These are phyloP conservation scores for Acrossocheilus fasciatus DNA, from an alignment of 2,797 vertebrate species.

Conservation along the genomic window DNA sequence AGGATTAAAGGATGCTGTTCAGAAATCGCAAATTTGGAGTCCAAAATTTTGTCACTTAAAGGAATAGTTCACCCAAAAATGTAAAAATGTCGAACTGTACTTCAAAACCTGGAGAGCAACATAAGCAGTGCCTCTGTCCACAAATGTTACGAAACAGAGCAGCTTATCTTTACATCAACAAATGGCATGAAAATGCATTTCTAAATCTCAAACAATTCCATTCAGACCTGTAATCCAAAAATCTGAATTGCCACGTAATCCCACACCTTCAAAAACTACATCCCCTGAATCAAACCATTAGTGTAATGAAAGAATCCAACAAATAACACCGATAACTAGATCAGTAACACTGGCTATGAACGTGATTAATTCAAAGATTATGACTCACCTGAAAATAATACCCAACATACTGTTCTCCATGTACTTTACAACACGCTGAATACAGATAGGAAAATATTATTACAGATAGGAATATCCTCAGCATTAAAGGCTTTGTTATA, in stretches of 20 bases:
- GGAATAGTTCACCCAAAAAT: background rate
- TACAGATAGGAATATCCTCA: background rate
- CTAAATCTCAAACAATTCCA: slow-evolving; percentile 66
- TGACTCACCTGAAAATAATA: slow-evolving; percentile 15
- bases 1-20: background rate
- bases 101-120: slow-evolving; percentile 20
- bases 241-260: slow-evolving; percentile 68
- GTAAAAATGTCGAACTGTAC: slow-evolving; percentile 1
- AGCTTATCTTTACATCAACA: slow-evolving; percentile 70
- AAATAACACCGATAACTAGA: slow-evolving; percentile 53
- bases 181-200: slow-evolving; percentile 62
- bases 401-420: background rate
- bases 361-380: slow-evolving; percentile 22
- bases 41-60: background rate
- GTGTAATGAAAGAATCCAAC: slow-evolving; percentile 64
- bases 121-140: slow-evolving; percentile 51
- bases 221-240: slow-evolving; percentile 67
- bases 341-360: slow-evolving; percentile 49
- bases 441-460: background rate
- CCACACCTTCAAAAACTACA: slow-evolving; percentile 59
- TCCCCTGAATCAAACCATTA: slow-evolving; percentile 60
- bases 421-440: background rate
- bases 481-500: background rate
- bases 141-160: slow-evolving; percentile 63
- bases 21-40: background rate